A percentile compares a stretch with the other conserved stretches of the same genome.
phyloP scores from a whole-genome alignment of 2,113 vertebrate genomes.

The Haemorhous mexicanus region DNA sequence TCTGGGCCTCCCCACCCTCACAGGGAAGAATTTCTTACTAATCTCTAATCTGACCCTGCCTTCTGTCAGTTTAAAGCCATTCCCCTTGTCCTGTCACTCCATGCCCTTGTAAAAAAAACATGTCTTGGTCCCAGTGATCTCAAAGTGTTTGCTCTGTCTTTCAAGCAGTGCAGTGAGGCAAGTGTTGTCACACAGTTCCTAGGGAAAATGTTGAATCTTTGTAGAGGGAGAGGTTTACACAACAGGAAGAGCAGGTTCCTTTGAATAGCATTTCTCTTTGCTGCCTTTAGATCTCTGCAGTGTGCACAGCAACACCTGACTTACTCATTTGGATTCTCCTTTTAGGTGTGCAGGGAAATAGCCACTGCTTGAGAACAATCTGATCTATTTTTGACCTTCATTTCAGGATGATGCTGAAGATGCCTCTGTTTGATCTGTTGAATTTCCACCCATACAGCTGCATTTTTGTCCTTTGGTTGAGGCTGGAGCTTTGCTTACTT shows the following conservation, averaged over 20 bases:
- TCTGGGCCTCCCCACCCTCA: neutral
- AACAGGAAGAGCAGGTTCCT: conserved; percentile 46
- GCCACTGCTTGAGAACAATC: neutral
- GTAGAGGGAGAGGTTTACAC: conserved; percentile 5
- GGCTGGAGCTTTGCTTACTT: neutral
- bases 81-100: neutral
- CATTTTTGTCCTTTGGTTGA: neutral
- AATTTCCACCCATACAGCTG: neutral
- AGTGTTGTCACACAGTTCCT: neutral
- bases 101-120: neutral
- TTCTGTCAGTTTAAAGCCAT: neutral
- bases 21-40: neutral
- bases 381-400: neutral
- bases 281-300: neutral
- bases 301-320: neutral
- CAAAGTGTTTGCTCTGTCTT: neutral
- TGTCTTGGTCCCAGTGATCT: neutral
- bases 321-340: neutral
- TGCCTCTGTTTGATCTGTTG: neutral
- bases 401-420: neutral
- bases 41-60: neutral
- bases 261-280: conserved; percentile 11
- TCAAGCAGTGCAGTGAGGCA: neutral
- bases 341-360: neutral
- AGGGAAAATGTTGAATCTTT: conserved; percentile 4